phyloP scores from a whole-genome alignment of 2,113 vertebrate genomes.

The Dolichotis patagonum region DNA sequence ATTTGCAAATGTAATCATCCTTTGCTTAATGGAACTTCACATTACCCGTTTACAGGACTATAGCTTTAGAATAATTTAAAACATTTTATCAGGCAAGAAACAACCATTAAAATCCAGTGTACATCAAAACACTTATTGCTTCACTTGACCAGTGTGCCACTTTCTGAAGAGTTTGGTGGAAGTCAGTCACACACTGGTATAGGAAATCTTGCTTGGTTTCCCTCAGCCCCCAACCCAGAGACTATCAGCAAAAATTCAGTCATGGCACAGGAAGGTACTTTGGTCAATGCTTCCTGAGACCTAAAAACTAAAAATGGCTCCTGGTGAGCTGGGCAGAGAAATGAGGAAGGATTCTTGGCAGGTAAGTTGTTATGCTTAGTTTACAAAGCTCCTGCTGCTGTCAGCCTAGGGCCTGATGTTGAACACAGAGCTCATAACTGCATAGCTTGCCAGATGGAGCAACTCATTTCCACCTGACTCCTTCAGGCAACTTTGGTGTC shows the following conservation, averaged over 20 bases:
- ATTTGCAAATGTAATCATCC: slow-evolving; percentile 54
- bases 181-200: neutral
- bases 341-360: neutral
- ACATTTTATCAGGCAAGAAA: slow-evolving; percentile 15
- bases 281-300: neutral
- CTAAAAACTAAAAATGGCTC: neutral
- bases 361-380: neutral
- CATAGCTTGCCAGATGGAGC: neutral
- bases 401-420: neutral
- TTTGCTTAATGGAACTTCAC: neutral
- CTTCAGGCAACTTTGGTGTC: neutral
- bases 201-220: neutral
- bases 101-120: neutral
- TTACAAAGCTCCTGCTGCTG: neutral
- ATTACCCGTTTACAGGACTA: neutral
- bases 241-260: neutral
- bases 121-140: neutral
- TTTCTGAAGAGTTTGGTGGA: neutral
- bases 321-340: neutral
- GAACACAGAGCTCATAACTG: neutral
- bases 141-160: neutral
- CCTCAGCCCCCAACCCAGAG: neutral
- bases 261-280: neutral
- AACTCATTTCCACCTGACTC: neutral
- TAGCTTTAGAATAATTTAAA: neutral